A percentile compares a stretch with the other conserved stretches of the same genome.
Conservation (phyloP, 2,888 invertebrate genomes). For the Ornithoptera alexandrae region DNA sequence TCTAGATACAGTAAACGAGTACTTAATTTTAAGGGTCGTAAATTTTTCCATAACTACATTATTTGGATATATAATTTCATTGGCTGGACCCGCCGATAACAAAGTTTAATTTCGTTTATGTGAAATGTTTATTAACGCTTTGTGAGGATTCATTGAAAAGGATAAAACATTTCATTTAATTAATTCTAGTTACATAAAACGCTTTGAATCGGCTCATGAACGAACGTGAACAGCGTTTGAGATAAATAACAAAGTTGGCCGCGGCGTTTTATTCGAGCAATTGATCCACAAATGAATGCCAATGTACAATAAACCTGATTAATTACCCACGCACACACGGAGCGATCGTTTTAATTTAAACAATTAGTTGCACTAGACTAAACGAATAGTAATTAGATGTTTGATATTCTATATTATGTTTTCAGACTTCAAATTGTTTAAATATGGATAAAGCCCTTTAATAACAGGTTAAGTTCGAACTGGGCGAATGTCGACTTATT, state of each 20-base stretch:
- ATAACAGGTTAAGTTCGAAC: constrained; percentile 2
- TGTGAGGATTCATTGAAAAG: constrained; percentile 1
- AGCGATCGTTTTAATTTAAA: constrained; percentile 18
- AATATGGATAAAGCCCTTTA: neutral
- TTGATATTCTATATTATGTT: constrained; percentile 14
- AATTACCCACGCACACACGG: constrained; percentile 17
- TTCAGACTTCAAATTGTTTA: neutral
- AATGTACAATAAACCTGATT: constrained; percentile 29
- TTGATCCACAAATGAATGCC: constrained; percentile 29
- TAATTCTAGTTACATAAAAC: constrained; percentile 1
- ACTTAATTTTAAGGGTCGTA: too few species aligned
- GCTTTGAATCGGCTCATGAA: neutral
- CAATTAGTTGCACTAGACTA: constrained; percentile 12
- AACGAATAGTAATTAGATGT: constrained; percentile 12
- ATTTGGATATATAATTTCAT: too few species aligned
- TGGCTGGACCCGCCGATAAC: too few species aligned
- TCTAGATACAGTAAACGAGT: too few species aligned
- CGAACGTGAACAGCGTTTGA: constrained; percentile 15
- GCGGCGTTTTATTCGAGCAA: constrained; percentile 24
- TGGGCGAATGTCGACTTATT: neutral
- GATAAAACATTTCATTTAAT: neutral
- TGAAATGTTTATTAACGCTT: constrained; percentile 1
- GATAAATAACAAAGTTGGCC: constrained; percentile 18
- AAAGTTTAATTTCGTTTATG: neutral
- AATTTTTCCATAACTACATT: too few species aligned